phyloP scores from a whole-genome alignment of 2,113 vertebrate genomes.

The Clarias macrocephalus region DNA sequence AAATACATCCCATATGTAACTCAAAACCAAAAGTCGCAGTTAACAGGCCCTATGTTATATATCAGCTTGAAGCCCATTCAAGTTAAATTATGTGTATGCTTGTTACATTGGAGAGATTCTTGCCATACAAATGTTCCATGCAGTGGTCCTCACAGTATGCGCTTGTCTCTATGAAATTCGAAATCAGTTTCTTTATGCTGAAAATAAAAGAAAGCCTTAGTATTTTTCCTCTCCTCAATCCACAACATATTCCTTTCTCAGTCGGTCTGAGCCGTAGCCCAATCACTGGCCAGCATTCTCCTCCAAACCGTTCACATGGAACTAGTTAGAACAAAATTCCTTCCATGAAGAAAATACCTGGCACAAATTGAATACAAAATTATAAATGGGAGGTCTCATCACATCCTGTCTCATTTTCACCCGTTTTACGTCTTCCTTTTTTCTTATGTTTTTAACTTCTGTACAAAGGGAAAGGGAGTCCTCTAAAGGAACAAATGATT shows the following conservation, averaged over 20 bases:
- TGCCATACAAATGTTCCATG: neutral
- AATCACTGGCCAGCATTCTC: slow-evolving; percentile 68
- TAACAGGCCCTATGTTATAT: slow-evolving; percentile 6
- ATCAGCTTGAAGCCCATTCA: slow-evolving; percentile 22
- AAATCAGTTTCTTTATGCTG: slow-evolving; percentile 17
- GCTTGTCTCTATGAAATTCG: slow-evolving; percentile 21
- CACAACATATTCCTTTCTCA: slow-evolving; percentile 63
- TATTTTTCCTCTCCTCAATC: slow-evolving; percentile 59
- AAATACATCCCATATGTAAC: neutral
- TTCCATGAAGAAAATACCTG: slow-evolving; percentile 79
- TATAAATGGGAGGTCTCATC: slow-evolving; percentile 78
- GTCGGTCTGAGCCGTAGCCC: slow-evolving; percentile 65
- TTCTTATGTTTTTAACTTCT: slow-evolving; percentile 53
- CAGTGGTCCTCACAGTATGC: neutral
- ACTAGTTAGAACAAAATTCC: slow-evolving; percentile 78
- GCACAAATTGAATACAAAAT: slow-evolving; percentile 75
- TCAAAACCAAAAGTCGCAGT: neutral
- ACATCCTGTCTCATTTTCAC: slow-evolving; percentile 72
- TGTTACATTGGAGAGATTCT: neutral
- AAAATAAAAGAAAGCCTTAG: slow-evolving; percentile 29
- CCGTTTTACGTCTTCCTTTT: slow-evolving; percentile 61
- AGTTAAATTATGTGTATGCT: neutral
- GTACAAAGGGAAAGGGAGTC: slow-evolving; percentile 29
- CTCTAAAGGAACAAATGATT: slow-evolving; percentile 41
- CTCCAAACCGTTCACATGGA: slow-evolving; percentile 80